Conservation (phyloP, 1,140 invertebrate genomes). For the Phymorhynchus buccinoides region DNA sequence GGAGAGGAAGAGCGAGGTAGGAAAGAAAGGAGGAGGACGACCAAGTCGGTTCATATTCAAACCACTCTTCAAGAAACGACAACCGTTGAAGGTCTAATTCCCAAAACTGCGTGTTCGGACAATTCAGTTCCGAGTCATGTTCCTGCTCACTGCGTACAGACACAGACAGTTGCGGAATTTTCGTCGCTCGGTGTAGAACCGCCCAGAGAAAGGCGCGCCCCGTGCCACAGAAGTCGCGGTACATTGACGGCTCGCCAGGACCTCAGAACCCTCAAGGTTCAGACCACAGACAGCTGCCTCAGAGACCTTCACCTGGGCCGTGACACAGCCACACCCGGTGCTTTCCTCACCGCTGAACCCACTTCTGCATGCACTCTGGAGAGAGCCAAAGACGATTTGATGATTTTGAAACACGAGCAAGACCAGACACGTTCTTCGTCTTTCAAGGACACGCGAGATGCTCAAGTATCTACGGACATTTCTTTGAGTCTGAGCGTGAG, state of each 20-base stretch:
- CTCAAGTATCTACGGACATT: not conserved
- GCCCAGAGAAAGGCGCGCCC: not conserved
- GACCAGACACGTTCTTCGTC: not conserved
- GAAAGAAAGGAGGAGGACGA: not conserved
- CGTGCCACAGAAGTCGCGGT: slow-evolving; percentile 35
- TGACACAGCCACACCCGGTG: not conserved
- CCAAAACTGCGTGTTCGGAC: not conserved
- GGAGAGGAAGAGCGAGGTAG: not conserved
- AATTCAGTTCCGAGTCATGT: not conserved
- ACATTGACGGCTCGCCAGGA: slow-evolving; percentile 48
- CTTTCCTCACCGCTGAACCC: not conserved
- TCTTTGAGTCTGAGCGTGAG: not conserved
- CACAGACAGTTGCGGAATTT: not conserved
- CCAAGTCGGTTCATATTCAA: slow-evolving; percentile 16
- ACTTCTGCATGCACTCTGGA: not conserved
- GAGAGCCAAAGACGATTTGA: not conserved
- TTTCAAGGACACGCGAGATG: not conserved
- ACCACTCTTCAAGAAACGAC: not conserved
- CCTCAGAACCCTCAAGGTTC: slow-evolving; percentile 42
- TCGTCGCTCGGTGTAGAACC: not conserved
- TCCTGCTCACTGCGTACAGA: not conserved
- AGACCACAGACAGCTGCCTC: slow-evolving; percentile 42
- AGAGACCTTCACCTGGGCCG: not conserved
- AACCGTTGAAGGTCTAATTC: not conserved
- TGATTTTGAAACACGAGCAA: not conserved